Evolutionary conservation across 37 sponge, comb jelly and placozoan genomes (phyloP).

Genomic region (Tethya wilhelma): DNA sequence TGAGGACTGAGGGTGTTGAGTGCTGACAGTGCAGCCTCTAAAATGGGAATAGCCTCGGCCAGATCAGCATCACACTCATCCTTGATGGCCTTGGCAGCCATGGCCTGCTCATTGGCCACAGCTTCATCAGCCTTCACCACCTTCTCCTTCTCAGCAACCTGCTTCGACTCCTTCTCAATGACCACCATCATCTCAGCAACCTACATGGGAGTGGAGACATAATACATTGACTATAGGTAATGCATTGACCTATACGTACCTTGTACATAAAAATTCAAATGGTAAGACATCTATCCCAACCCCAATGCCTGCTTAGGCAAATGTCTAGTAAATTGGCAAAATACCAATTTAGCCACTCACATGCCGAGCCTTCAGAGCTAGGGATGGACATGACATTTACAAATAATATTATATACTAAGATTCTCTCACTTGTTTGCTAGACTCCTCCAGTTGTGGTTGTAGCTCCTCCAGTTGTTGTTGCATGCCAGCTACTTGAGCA

Average conservation of each 20-base stretch:
- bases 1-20: constrained; percentile 91
- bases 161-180: constrained; percentile 93
- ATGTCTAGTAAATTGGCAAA: too few species aligned
- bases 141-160: constrained; percentile 94
- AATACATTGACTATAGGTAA: not conserved
- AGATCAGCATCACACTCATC: constrained; percentile 98
- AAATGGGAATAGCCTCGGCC: constrained; percentile 94
- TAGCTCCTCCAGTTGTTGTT: constrained; percentile 84
- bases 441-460: constrained; percentile 93
- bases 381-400: too few species aligned
- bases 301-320: too few species aligned
- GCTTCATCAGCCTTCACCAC: constrained; percentile 96
- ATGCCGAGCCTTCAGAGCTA: too few species aligned
- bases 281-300: too few species aligned
- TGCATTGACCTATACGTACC: not conserved
- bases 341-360: too few species aligned
- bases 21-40: constrained; percentile 93
- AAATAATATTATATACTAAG: too few species aligned
- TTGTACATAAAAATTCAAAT: too few species aligned
- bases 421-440: constrained; percentile 73
- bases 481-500: constrained; percentile 92
- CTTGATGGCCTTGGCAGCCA: constrained; percentile 95
- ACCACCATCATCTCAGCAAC: constrained; percentile 97
- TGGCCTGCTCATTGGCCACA: constrained; percentile 96
- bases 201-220: constrained; percentile 7